Base-by-base conservation (phyloP, 2,888 invertebrate species). In the Hydroisotoma schaefferi region DNA sequence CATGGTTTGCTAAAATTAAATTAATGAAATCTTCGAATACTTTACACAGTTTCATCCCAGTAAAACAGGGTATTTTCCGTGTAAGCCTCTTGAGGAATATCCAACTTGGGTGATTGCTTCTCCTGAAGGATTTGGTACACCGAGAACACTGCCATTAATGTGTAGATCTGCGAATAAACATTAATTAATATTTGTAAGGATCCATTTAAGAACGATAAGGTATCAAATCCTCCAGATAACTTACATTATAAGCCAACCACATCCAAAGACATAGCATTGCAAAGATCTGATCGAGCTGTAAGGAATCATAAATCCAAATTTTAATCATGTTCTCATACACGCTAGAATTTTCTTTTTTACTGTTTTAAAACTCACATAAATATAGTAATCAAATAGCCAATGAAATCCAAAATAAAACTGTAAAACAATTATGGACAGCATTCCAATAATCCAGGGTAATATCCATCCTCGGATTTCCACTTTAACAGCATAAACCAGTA, bases 191-290 rank as follows among this genome's bases (percentile, higher is more conserved):
- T 12, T 60, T 53, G 18, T 59, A 47, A 44, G 58, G 25, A 15
- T 55, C 51, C 20, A 59, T 44, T 46, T 55, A 47, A 10, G 63
- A 55, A 54, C 55, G 28, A 38, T 20, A 29, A 51, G 22, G 40
- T 55, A 61, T 46, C 54, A 48, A 33, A 53, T 44, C 38, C 26
- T 20, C 28, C 25, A 33, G 6, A 40, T 57, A 72, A 81, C 85
- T 86, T 80, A 90, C 90, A 80, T 92, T 90, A 74, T 90, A 91
- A 0, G 85, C 79, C 86, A 88, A 87, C 90, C 90, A 92, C 1
- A 86, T 76, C 81, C 90, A 90, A 74, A 86, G 83, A 3, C 88
- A 75, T 0, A 92, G 77, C 0, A 88, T 85, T 26, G 87, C 86
- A 70, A 88, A 84, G 1, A 90, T 88, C 43, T 86, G 84, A 59